Conservation (phyloP, 2,113 vertebrate species). For the Atrichornis clamosus region DNA sequence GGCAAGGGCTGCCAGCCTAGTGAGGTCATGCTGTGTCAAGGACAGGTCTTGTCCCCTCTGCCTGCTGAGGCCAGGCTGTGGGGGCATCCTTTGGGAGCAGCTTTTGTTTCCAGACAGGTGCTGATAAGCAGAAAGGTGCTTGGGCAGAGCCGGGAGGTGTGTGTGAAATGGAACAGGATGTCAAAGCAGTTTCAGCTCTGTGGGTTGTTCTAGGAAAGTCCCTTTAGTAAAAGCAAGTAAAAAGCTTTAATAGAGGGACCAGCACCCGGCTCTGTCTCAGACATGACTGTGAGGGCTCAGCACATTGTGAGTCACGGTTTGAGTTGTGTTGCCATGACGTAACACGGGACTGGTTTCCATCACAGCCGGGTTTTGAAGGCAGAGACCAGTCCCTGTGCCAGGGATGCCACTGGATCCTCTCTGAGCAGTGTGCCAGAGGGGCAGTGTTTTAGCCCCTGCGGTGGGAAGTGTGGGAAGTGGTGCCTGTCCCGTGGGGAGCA, state of each 20-base stretch:
- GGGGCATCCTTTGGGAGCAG: background rate
- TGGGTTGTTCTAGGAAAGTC: slow-evolving; percentile 58
- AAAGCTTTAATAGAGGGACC: slow-evolving; percentile 11
- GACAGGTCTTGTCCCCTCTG: fast-evolving
- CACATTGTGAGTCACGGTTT: background rate
- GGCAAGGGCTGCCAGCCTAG: background rate
- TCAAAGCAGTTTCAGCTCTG: background rate
- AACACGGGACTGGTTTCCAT: background rate
- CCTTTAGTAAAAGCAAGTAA: slow-evolving; percentile 24
- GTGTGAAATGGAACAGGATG: slow-evolving; percentile 23
- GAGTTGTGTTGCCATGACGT: slow-evolving; percentile 28
- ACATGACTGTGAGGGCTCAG: background rate
- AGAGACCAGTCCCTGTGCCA: fast-evolving
- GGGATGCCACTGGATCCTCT: fast-evolving
- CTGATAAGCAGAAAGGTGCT: background rate
- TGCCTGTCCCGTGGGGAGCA: background rate
- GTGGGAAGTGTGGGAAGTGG: background rate
- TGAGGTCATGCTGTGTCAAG: fast-evolving
- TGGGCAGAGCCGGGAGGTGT: background rate
- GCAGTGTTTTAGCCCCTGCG: fast-evolving
- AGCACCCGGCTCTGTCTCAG: background rate
- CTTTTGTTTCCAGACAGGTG: background rate
- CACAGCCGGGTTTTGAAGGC: background rate
- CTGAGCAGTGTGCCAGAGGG: background rate
- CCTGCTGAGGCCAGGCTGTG: background rate